A percentile compares a stretch with the other conserved stretches of the same genome.
phyloP scores from a whole-genome alignment of 1,140 invertebrate species.

The Zaprionus vittiger region DNA sequence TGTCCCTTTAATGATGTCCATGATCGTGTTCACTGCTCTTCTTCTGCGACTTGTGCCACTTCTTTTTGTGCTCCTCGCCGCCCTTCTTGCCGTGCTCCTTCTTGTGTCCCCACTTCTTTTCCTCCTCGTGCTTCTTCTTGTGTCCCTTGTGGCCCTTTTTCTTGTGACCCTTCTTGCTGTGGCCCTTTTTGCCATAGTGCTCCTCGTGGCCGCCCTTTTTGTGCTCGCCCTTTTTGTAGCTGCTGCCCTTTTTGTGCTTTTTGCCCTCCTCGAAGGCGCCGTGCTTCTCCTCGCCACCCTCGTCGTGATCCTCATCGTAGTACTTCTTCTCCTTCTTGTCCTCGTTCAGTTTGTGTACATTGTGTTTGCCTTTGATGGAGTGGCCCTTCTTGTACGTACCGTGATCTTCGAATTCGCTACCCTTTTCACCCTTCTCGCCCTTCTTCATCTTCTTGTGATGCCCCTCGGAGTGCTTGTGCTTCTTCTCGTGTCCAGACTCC shows the following conservation, averaged over 20 bases:
- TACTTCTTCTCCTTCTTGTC: slow-evolving; percentile 93
- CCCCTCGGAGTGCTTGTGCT: slow-evolving; percentile 90
- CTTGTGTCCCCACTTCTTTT: slow-evolving; percentile 88
- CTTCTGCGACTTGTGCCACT: slow-evolving; percentile 85
- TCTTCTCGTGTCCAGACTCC: slow-evolving; percentile 90
- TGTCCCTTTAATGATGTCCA: slow-evolving; percentile 45
- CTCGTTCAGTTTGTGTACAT: slow-evolving; percentile 91
- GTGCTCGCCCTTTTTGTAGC: slow-evolving; percentile 89
- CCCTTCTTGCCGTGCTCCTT: slow-evolving; percentile 89
- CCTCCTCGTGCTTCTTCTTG: slow-evolving; percentile 88
- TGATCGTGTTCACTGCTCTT: slow-evolving; percentile 70
- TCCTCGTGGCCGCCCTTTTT: slow-evolving; percentile 89
- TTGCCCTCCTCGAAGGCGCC: slow-evolving; percentile 89
- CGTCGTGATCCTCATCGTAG: slow-evolving; percentile 92
- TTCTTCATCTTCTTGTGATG: slow-evolving; percentile 90
- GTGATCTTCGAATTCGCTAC: slow-evolving; percentile 86
- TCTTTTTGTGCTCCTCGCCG: slow-evolving; percentile 88
- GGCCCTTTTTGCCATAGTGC: slow-evolving; percentile 90
- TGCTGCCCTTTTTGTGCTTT: slow-evolving; percentile 88
- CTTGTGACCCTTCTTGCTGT: slow-evolving; percentile 89
- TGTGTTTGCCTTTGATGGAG: slow-evolving; percentile 91
- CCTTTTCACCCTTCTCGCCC: slow-evolving; percentile 90
- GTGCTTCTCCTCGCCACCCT: slow-evolving; percentile 89
- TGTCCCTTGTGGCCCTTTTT: slow-evolving; percentile 88
- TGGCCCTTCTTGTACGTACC: slow-evolving; percentile 91